Evolutionary conservation across 2,888 invertebrate species (phyloP).

Genomic region (Cremastinae sp.): DNA sequence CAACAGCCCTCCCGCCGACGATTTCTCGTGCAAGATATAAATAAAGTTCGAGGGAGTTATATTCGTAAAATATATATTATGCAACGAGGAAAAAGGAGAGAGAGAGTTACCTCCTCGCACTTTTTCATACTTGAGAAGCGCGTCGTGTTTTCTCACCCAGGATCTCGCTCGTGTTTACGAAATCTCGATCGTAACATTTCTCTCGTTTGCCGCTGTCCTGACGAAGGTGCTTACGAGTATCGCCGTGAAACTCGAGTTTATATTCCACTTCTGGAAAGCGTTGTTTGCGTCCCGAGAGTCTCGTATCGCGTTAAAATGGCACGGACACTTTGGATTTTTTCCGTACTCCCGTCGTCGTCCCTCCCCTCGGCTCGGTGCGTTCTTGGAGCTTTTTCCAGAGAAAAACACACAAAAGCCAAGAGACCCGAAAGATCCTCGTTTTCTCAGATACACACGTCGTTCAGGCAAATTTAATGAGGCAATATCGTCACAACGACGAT

Average conservation of each 20-base stretch:
- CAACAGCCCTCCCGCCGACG: too few species aligned
- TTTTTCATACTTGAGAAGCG: slow-evolving; percentile 22
- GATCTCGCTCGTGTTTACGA: slow-evolving; percentile 26
- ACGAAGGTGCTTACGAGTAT: slow-evolving; percentile 37
- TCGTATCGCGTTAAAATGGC: slow-evolving; percentile 48
- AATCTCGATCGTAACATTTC: slow-evolving; percentile 46
- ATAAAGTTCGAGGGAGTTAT: too few species aligned
- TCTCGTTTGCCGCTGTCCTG: slow-evolving; percentile 32
- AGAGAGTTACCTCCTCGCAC: neutral
- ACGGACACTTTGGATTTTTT: slow-evolving; percentile 48
- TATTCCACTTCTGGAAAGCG: slow-evolving; percentile 25
- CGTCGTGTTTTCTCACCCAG: neutral
- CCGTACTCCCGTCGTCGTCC: too few species aligned
- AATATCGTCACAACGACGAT: slow-evolving; percentile 46
- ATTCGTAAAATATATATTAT: too few species aligned
- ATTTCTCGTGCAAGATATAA: too few species aligned
- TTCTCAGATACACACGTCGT: slow-evolving; percentile 45
- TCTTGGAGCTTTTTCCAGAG: neutral
- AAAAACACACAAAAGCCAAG: slow-evolving; percentile 13
- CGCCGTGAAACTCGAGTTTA: slow-evolving; percentile 44
- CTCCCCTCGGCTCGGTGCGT: too few species aligned
- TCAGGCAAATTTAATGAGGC: slow-evolving; percentile 58
- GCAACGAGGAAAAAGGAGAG: slow-evolving; percentile 8
- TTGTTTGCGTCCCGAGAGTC: slow-evolving; percentile 48
- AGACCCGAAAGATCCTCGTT: slow-evolving; percentile 25